These are phyloP conservation scores for Centropus unirufus DNA, from an alignment of 2,113 vertebrate species.

Conservation along the genomic window DNA sequence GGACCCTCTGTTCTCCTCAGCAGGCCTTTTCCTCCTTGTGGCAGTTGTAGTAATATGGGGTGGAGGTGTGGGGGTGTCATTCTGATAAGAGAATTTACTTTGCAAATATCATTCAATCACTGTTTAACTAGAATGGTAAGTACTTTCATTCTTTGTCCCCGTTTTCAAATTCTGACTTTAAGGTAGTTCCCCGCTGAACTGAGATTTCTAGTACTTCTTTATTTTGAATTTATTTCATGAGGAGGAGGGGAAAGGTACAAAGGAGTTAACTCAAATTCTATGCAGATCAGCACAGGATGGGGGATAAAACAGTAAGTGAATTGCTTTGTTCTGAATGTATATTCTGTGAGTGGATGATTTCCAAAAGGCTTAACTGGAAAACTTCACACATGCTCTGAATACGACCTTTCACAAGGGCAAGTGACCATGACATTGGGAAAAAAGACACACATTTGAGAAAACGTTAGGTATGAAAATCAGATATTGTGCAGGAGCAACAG, in stretches of 20 bases:
- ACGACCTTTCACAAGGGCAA: neutral
- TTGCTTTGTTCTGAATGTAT: neutral
- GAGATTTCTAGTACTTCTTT: neutral
- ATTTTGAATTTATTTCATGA: neutral
- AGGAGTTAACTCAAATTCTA: neutral
- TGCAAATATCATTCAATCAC: neutral
- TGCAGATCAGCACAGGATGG: neutral
- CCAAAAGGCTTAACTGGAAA: neutral
- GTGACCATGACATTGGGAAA: neutral
- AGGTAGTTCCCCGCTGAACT: neutral
- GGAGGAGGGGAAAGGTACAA: neutral
- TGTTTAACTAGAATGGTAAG: neutral
- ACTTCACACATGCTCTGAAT: neutral
- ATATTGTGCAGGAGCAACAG: neutral
- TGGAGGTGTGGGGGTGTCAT: no score
- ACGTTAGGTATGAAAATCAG: neutral
- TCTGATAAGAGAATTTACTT: neutral
- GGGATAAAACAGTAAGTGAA: neutral
- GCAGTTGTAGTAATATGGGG: no score
- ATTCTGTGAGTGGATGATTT: neutral
- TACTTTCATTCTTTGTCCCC: neutral
- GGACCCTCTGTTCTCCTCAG: no score
- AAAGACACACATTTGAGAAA: neutral
- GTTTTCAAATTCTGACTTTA: neutral
- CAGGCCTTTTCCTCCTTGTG: no score